A percentile compares a stretch with the other conserved stretches of the same genome.
Conservation (phyloP, 1,140 invertebrate genomes). For the Argopecten irradians region DNA sequence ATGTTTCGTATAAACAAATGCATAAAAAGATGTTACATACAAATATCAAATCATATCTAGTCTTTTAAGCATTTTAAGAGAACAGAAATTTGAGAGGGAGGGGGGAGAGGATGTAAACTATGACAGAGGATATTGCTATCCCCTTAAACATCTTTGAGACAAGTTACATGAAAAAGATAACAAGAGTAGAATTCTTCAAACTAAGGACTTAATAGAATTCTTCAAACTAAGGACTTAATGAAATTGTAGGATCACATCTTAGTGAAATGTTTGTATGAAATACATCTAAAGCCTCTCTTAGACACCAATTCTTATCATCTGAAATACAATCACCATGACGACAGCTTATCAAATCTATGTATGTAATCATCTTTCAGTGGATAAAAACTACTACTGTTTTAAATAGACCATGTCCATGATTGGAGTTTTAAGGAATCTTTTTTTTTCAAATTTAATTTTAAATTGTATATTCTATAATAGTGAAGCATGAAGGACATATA, state of each 20-base stretch:
- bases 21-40: no score
- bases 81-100: no score
- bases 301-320: neutral
- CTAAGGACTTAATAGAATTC: no score
- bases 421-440: neutral
- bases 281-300: neutral
- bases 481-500: no score
- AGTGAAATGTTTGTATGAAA: neutral
- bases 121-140: no score
- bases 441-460: no score
- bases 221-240: neutral
- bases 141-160: no score
- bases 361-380: neutral
- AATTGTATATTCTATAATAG: no score
- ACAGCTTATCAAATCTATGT: neutral
- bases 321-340: neutral
- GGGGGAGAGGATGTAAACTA: no score
- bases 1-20: no score
- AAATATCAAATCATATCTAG: neutral
- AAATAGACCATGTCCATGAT: neutral
- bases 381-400: neutral
- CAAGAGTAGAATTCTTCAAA: neutral
- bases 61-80: neutral
- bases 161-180: neutral
- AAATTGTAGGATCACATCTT: neutral